Conservation (phyloP, 2,113 vertebrate species). For the Pholis gunnellus region DNA sequence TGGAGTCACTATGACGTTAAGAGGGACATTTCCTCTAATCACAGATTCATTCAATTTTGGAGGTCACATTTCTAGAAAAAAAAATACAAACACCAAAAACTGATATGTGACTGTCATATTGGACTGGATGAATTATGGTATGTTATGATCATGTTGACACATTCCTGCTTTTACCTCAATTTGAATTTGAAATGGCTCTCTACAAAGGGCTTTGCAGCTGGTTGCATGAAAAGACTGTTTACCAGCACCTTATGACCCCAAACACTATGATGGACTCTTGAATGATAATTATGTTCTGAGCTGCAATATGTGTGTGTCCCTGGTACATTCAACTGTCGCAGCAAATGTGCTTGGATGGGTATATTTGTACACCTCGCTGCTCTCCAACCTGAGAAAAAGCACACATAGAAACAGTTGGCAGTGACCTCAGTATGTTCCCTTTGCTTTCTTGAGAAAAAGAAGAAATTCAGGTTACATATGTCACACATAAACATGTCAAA, state of each 20-base stretch:
- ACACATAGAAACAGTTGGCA: background rate
- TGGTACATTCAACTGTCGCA: constrained; percentile 87
- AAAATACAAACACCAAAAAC: background rate
- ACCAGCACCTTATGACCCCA: constrained; percentile 79
- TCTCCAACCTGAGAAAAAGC: constrained; percentile 29
- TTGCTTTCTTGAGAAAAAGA: background rate
- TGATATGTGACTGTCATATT: background rate
- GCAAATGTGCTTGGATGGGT: constrained; percentile 80
- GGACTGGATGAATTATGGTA: background rate
- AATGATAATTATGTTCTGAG: constrained; percentile 84
- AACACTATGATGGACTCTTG: constrained; percentile 80
- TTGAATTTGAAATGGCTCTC: constrained; percentile 85
- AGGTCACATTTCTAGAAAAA: constrained; percentile 77
- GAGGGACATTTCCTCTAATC: constrained; percentile 69
- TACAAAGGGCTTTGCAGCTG: constrained; percentile 79
- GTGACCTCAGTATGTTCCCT: background rate
- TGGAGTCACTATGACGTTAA: constrained; percentile 85
- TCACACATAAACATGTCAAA: background rate
- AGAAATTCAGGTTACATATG: background rate
- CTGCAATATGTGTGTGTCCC: constrained; percentile 85
- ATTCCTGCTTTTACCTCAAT: constrained; percentile 85
- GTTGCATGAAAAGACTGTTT: constrained; percentile 68
- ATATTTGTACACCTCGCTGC: constrained; percentile 85
- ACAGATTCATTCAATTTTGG: constrained; percentile 72
- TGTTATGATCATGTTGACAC: background rate